Base-by-base conservation (phyloP, 2,888 invertebrate species). In the Trissolcus brochymenae region DNA sequence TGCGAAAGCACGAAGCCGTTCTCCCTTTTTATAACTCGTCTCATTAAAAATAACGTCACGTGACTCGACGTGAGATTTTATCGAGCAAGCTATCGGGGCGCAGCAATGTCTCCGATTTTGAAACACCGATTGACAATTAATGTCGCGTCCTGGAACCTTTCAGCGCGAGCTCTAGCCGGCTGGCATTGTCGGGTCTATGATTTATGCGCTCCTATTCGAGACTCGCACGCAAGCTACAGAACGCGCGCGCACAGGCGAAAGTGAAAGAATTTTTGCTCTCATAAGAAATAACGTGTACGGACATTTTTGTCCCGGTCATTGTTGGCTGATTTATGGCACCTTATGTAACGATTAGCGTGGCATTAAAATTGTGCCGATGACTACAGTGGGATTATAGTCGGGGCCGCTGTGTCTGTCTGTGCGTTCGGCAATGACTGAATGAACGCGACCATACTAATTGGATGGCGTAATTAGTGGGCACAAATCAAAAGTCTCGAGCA, bases 381-480 rank as follows among this genome's bases (percentile, higher is more conserved):
- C 55, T 29, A 35, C 35, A 35, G 35, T n/a, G 16, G 19, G 51
- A 51, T 51, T 25, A 2, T 9, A 11, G n/a, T 21, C 61, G 25
- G 14, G 35, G 7, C 21, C 56, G n/a, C n/a, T n/a, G n/a, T 16
- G 56, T 54, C 35, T 17, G 56, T 56, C 56, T n/a, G 56, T 40
- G 14, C 21, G 21, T 51, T 43, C 14, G 55, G 21, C 11, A 53
- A 55, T 46, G 49, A 60, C 17, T 61, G 51, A 61, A 60, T 60
- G 66, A 76, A 76, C 50, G 80, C 62, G 74, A 80, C 74, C 35
- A 35, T 79, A 76, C 80, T 84, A 84, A 84, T 84, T 83, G 84
- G 82, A 80, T 76, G 78, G 72, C 79, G 80, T 84, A 84, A 84
- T 84, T 84, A 84, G 81, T 57, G 16, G 80, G 72, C 76, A 78